Conservation (phyloP, 53 echinoderm and acorn worm species). For the Holothuria leucospilota region DNA sequence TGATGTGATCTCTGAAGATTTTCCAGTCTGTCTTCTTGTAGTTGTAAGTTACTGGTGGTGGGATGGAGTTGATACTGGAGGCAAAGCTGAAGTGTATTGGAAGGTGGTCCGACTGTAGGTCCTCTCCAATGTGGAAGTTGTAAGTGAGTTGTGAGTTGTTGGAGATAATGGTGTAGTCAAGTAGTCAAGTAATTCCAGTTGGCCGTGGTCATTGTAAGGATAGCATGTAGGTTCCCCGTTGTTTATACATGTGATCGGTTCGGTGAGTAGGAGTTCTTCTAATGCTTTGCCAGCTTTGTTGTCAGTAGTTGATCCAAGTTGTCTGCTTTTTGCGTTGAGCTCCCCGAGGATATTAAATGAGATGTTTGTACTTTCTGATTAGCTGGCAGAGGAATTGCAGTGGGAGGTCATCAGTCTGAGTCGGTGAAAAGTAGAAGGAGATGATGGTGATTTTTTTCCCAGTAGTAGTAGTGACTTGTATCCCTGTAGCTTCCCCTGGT, state of each 20-base stretch:
- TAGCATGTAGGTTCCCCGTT: not conserved
- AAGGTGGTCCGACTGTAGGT: not conserved
- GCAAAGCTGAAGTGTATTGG: not conserved
- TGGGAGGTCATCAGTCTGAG: too few relatives aligned
- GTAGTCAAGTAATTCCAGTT: not conserved
- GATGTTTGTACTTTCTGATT: not conserved
- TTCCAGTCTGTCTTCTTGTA: conserved; percentile 2
- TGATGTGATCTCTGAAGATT: conserved; percentile 4
- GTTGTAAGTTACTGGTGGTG: not conserved
- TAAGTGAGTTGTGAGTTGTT: not conserved
- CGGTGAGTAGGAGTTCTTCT: not conserved
- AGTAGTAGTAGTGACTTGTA: too few relatives aligned
- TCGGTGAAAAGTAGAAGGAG: too few relatives aligned
- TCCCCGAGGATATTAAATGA: not conserved
- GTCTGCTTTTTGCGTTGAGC: not conserved
- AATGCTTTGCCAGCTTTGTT: not conserved
- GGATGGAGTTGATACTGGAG: not conserved
- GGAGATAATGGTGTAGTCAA: not conserved
- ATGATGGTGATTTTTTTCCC: too few relatives aligned
- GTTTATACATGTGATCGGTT: not conserved
- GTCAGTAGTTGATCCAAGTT: not conserved
- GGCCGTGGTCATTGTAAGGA: not conserved
- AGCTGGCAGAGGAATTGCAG: too few relatives aligned
- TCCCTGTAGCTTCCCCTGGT: too few relatives aligned
- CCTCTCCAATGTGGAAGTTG: too few relatives aligned